phyloP scores from a whole-genome alignment of 1,140 invertebrate genomes.

The Pachyrhynchus sulphureomaculatus region DNA sequence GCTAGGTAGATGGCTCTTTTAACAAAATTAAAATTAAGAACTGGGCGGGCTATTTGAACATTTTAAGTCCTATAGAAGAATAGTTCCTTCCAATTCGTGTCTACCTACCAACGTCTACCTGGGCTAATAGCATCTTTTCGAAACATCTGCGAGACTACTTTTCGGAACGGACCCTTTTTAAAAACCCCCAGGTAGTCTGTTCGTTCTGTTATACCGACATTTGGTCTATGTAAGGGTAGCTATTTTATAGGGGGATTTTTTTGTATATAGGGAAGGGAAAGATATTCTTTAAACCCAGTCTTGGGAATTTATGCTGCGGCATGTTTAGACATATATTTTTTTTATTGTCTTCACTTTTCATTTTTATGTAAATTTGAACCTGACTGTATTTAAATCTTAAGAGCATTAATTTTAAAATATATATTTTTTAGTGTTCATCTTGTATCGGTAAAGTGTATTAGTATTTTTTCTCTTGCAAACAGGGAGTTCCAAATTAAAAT shows the following conservation, averaged over 20 bases:
- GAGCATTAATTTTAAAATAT: too few relatives aligned
- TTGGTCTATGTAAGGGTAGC: constrained; percentile 1
- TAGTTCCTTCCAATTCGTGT: background rate
- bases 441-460: too few relatives aligned
- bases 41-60: background rate
- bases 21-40: background rate
- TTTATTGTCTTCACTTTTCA: background rate
- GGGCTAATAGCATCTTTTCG: background rate
- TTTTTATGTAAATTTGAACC: too few relatives aligned
- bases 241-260: background rate
- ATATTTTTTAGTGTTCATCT: too few relatives aligned
- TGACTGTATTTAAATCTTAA: too few relatives aligned
- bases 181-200: background rate
- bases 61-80: background rate
- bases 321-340: background rate
- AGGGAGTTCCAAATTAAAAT: too few relatives aligned
- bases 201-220: constrained; percentile 1
- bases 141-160: constrained; percentile 2
- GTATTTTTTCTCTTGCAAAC: too few relatives aligned
- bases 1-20: background rate
- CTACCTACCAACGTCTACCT: background rate
- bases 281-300: background rate
- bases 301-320: background rate
- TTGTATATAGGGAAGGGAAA: background rate
- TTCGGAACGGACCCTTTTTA: constrained; percentile 3